Evolutionary conservation across 2,888 invertebrate species (phyloP).

Genomic region (Dryocosmus kuriphilus): DNA sequence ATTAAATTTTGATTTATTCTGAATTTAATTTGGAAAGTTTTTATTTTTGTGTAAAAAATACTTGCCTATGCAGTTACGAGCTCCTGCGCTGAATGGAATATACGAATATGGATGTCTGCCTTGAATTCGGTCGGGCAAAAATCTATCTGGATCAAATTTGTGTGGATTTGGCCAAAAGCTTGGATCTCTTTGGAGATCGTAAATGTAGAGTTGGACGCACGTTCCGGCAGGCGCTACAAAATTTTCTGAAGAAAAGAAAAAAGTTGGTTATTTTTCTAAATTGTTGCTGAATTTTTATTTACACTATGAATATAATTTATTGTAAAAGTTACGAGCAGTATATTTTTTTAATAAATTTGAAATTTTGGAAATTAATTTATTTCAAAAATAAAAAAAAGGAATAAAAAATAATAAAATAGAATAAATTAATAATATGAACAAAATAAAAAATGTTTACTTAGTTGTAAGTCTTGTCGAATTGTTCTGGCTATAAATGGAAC

Average conservation of each 20-base stretch:
- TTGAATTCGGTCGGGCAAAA: constrained; percentile 79
- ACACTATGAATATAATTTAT: not conserved
- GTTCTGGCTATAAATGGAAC: constrained; percentile 83
- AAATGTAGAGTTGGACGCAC: constrained; percentile 80
- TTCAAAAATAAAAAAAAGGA: no score
- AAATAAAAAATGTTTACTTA: constrained; percentile 55
- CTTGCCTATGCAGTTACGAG: constrained; percentile 83
- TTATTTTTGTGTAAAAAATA: not conserved
- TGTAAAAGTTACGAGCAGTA: no score
- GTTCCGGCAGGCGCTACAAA: constrained; percentile 79
- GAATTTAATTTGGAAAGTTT: no score
- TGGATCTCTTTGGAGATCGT: constrained; percentile 82
- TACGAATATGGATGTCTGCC: constrained; percentile 82
- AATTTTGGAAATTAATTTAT: no score
- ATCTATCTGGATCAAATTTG: constrained; percentile 84
- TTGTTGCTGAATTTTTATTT: not conserved
- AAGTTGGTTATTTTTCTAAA: not conserved
- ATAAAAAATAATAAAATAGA: no score
- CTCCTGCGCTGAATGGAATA: constrained; percentile 84
- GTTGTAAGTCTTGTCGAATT: constrained; percentile 79
- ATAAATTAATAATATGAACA: not conserved
- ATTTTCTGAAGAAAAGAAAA: constrained; percentile 71
- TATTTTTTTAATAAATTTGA: no score
- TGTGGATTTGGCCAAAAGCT: constrained; percentile 82
- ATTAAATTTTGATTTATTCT: no score